These are phyloP conservation scores for Sericinus montela DNA, from an alignment of 2,888 invertebrate genomes.

Conservation along the genomic window DNA sequence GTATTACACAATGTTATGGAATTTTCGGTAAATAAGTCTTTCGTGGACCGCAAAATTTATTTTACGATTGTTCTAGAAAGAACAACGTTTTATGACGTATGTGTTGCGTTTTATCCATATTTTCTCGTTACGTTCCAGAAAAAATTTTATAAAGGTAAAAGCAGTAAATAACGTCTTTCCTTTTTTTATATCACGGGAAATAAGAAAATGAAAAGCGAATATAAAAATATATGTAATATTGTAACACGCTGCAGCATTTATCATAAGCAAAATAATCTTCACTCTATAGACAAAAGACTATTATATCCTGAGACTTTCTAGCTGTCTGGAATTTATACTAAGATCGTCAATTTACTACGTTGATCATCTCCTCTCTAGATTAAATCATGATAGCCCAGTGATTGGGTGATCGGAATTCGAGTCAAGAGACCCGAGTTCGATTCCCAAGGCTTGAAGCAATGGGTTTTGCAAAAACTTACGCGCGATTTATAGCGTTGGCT, in stretches of 20 bases:
- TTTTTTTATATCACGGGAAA: constrained; percentile 3
- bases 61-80: constrained; percentile 9
- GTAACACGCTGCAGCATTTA: background rate
- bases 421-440: too few relatives aligned
- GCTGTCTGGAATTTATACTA: too few relatives aligned
- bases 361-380: too few relatives aligned
- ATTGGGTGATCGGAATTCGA: too few relatives aligned
- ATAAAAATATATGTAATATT: background rate
- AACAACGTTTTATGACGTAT: constrained; percentile 4
- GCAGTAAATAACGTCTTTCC: constrained; percentile 11
- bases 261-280: background rate
- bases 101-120: constrained; percentile 5
- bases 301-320: too few relatives aligned
- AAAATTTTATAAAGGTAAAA: constrained; percentile 16
- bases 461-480: too few relatives aligned
- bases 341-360: too few relatives aligned
- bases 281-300: too few relatives aligned
- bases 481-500: too few relatives aligned
- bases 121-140: constrained; percentile 6
- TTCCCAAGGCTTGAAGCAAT: too few relatives aligned
- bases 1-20: too few relatives aligned
- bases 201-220: background rate
- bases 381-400: too few relatives aligned
- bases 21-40: background rate
- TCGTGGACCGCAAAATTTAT: constrained; percentile 4